Percentiles rank a stretch among this genome's conserved stretches.
Conservation (phyloP, 2,797 vertebrate species). For the Sphenodon punctatus region DNA sequence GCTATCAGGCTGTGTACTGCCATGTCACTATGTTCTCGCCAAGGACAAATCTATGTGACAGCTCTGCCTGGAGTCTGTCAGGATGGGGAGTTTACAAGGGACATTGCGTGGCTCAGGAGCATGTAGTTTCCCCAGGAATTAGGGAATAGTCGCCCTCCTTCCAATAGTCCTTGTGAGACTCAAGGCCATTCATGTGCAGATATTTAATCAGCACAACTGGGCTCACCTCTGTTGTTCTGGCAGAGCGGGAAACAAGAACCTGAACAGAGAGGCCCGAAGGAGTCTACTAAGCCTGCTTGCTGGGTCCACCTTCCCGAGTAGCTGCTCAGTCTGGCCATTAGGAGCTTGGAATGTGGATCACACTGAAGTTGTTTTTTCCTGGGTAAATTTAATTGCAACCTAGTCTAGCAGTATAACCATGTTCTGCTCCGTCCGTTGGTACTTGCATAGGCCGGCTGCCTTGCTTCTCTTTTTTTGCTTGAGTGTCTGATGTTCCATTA, state of each 20-base stretch:
- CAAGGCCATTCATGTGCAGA: accelerated
- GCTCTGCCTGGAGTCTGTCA: not conserved
- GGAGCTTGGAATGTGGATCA: no score
- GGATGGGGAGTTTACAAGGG: accelerated
- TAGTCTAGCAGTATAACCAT: not conserved
- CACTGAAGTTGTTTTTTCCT: not conserved
- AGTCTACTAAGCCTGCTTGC: accelerated
- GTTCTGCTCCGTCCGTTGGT: slow-evolving; percentile 34
- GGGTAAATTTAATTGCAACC: not conserved
- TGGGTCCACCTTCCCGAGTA: no score
- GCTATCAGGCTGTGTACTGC: accelerated
- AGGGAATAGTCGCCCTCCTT: not conserved
- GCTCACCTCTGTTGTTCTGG: not conserved
- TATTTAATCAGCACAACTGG: not conserved
- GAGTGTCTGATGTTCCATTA: not conserved
- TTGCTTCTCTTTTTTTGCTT: not conserved
- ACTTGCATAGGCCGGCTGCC: slow-evolving; percentile 7
- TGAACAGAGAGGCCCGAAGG: not conserved
- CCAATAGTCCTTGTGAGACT: accelerated
- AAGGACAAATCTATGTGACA: accelerated
- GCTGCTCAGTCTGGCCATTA: no score
- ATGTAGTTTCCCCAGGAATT: accelerated
- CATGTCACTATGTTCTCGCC: accelerated
- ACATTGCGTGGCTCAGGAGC: accelerated
- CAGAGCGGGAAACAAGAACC: accelerated